phyloP scores from a whole-genome alignment of 2,797 vertebrate genomes.

The Cyprinella venusta region DNA sequence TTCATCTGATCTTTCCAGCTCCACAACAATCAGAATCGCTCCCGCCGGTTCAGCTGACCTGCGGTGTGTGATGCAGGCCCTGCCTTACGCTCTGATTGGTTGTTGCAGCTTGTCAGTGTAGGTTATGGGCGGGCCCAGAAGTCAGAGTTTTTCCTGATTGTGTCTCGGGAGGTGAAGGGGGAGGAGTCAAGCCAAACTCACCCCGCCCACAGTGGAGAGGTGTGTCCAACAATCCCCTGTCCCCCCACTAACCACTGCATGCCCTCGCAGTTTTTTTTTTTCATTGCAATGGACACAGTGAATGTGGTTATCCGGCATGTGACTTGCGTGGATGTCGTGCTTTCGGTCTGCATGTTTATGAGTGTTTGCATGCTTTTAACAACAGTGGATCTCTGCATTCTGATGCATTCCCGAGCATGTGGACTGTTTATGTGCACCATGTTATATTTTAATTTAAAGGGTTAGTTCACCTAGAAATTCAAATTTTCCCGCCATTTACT shows the following conservation, averaged over 20 bases:
- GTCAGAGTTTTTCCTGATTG: constrained; percentile 98
- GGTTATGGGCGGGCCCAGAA: constrained; percentile 92
- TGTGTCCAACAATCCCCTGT: constrained; percentile 83
- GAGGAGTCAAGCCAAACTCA: constrained; percentile 85
- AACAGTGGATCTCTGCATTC: constrained; percentile 10
- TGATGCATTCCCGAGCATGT: constrained; percentile 51
- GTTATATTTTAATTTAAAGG: constrained; percentile 33
- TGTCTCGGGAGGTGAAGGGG: constrained; percentile 93
- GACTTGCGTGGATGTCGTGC: constrained; percentile 18
- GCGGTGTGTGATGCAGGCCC: constrained; percentile 46
- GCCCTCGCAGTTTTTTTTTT: constrained; percentile 43
- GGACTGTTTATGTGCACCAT: constrained; percentile 2
- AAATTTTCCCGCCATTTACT: too few relatives aligned
- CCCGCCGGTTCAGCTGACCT: constrained; percentile 34
- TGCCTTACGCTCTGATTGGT: constrained; percentile 89
- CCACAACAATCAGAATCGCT: constrained; percentile 45
- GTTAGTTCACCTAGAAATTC: too few relatives aligned
- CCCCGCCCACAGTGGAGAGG: constrained; percentile 91
- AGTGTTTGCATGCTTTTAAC: constrained; percentile 22
- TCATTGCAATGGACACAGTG: constrained; percentile 1
- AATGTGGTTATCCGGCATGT: not conserved
- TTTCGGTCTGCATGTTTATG: constrained; percentile 26
- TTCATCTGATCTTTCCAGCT: constrained; percentile 35
- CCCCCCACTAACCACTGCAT: constrained; percentile 82
- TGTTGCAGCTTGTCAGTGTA: constrained; percentile 96